Evolutionary conservation across 2,888 invertebrate genomes (phyloP).

Genomic region (Hybos culiciformis): DNA sequence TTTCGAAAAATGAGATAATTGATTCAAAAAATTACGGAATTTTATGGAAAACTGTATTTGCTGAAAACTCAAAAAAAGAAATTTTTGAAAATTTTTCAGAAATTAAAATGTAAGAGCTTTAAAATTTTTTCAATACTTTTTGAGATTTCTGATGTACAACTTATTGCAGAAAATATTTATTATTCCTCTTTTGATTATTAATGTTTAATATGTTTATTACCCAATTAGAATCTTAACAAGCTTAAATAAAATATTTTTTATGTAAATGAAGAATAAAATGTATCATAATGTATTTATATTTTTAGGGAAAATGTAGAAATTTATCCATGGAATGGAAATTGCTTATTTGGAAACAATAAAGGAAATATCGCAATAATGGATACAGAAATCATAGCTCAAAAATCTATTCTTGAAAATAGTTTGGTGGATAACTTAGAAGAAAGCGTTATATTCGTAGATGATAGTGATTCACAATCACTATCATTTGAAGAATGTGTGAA

Average conservation of each 20-base stretch:
- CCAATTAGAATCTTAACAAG: too few relatives aligned
- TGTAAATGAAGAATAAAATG: background rate
- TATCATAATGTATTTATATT: background rate
- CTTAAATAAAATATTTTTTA: background rate
- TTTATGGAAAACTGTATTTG: slow-evolving; percentile 34
- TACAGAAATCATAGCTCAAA: too few relatives aligned
- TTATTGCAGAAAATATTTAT: too few relatives aligned
- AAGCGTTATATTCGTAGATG: too few relatives aligned
- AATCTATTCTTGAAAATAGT: too few relatives aligned
- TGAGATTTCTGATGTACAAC: background rate
- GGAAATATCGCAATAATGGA: too few relatives aligned
- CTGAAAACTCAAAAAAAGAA: slow-evolving; percentile 17
- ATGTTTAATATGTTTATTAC: too few relatives aligned
- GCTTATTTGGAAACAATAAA: background rate
- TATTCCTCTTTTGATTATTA: too few relatives aligned
- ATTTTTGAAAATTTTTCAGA: slow-evolving; percentile 11
- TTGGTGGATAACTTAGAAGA: too few relatives aligned
- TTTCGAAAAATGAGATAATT: slow-evolving; percentile 33
- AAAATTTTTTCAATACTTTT: background rate
- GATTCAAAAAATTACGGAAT: slow-evolving; percentile 40
- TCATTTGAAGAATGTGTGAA: too few relatives aligned
- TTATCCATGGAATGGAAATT: background rate
- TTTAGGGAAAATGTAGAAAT: background rate
- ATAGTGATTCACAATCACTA: too few relatives aligned
- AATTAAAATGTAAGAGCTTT: slow-evolving; percentile 13